These are phyloP conservation scores for Dasypolia templi DNA, from an alignment of 2,888 invertebrate genomes.

Conservation along the genomic window DNA sequence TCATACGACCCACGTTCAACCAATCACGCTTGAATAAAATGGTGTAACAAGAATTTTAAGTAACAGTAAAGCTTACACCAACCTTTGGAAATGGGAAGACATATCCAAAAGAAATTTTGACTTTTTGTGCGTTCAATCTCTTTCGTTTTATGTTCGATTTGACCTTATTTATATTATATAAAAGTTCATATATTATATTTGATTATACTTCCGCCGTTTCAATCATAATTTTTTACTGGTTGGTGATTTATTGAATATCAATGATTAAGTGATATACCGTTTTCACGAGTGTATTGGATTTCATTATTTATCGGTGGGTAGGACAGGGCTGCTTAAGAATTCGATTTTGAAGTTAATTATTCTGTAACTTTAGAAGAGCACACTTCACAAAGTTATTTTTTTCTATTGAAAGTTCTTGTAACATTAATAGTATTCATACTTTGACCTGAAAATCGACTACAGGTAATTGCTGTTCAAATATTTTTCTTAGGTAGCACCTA, in stretches of 20 bases:
- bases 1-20: slow-evolving; percentile 69
- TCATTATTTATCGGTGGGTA: slow-evolving; percentile 28
- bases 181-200: slow-evolving; percentile 48
- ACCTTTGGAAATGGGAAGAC: slow-evolving; percentile 35
- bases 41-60: slow-evolving; percentile 72
- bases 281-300: slow-evolving; percentile 30
- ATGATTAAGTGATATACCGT: slow-evolving; percentile 54
- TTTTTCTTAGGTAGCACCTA: slow-evolving; percentile 27
- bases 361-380: slow-evolving; percentile 8
- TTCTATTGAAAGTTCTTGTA: not conserved
- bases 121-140: slow-evolving; percentile 42
- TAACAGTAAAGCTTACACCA: slow-evolving; percentile 64
- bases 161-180: slow-evolving; percentile 62
- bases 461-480: slow-evolving; percentile 1
- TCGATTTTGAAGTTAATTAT: slow-evolving; percentile 15
- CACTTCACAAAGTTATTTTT: no score
- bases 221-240: slow-evolving; percentile 61
- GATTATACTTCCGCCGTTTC: slow-evolving; percentile 49
- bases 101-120: slow-evolving; percentile 50
- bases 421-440: not conserved
- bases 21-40: slow-evolving; percentile 75
- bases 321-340: slow-evolving; percentile 17
- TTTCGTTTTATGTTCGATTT: slow-evolving; percentile 56
- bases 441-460: no score
- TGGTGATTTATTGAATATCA: slow-evolving; percentile 54